Base-by-base conservation (phyloP, 2,888 invertebrate species). In the Melitaea athalia region DNA sequence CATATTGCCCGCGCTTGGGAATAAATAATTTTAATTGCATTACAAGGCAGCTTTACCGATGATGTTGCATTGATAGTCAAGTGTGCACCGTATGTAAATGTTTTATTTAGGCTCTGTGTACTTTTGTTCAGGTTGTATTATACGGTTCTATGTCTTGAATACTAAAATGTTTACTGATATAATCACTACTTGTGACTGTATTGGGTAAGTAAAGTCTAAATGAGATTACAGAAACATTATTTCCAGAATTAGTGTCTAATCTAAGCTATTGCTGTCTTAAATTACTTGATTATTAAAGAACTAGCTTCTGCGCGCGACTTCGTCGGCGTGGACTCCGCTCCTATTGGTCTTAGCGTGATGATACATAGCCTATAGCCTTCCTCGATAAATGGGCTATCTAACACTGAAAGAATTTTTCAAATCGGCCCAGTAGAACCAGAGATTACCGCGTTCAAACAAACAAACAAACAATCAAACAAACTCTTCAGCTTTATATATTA, bases 21-120 rank as follows among this genome's bases (percentile, higher is more conserved):
- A 64, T 60, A 64, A 64, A 55, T 64, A 61, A 64, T 61, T 68
- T 53, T 52, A 68, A 64, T 64, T 64, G 49, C 47, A 64, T 57
- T 57, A 57, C 57, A 57, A 42, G 38, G 42, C 57, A 57, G 42
- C 42, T 42, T 57, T 15, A 57, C 57, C 57, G 38, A 57, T 57
- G 38, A 57, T 57, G 57, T 57, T 15, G 57, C 57, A 57, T 57
- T 42, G 57, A 57, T 15, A 57, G 38, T 57, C 42, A 57, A 57
- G 10, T 57, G 15, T 57, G 52, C 52, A 3, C 17, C 24, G 57
- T 42, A 38, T 57, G 38, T 57, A 57, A 42, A 63, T 53, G 63
- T 50, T 42, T 62, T 50, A 50, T 50, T 50, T 38, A 52, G 33
- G 14, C 31, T 42, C 14, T 17, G 38, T 24, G 42, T 42, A 50